These are phyloP conservation scores for Leptodactylus fallax DNA, from an alignment of 2,797 vertebrate genomes.

Conservation along the genomic window DNA sequence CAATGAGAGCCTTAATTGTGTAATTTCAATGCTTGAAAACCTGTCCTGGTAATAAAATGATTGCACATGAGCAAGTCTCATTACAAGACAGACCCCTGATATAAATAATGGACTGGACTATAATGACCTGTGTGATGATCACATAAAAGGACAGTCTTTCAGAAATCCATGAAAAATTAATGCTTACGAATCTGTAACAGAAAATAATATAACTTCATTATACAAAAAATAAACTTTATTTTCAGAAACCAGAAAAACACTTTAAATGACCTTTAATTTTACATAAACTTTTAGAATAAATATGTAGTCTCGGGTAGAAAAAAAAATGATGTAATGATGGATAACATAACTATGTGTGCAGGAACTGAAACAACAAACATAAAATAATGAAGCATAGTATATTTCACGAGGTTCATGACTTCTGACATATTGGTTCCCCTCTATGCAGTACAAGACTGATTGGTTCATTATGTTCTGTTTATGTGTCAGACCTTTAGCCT, in stretches of 20 bases:
- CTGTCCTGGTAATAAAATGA: not conserved
- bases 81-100: not conserved
- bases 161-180: not conserved
- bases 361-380: conserved; percentile 14
- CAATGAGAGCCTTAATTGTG: no score
- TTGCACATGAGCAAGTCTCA: not conserved
- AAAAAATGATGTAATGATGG: not conserved
- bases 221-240: not conserved
- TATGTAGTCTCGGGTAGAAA: no score
- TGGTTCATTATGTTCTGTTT: conserved; percentile 64
- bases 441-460: conserved; percentile 64
- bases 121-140: not conserved
- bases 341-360: conserved; percentile 25
- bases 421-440: conserved; percentile 62
- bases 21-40: no score
- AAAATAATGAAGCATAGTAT: conserved; percentile 47
- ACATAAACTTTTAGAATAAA: not conserved
- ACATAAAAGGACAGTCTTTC: not conserved
- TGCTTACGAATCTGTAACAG: not conserved
- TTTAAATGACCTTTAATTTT: not conserved
- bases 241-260: not conserved
- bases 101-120: not conserved
- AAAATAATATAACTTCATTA: not conserved
- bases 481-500: conserved; percentile 49
- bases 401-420: conserved; percentile 65